A percentile compares a stretch with the other conserved stretches of the same genome.
Evolutionary conservation across 2,797 vertebrate genomes (phyloP).

Genomic region (Coreius guichenoti): DNA sequence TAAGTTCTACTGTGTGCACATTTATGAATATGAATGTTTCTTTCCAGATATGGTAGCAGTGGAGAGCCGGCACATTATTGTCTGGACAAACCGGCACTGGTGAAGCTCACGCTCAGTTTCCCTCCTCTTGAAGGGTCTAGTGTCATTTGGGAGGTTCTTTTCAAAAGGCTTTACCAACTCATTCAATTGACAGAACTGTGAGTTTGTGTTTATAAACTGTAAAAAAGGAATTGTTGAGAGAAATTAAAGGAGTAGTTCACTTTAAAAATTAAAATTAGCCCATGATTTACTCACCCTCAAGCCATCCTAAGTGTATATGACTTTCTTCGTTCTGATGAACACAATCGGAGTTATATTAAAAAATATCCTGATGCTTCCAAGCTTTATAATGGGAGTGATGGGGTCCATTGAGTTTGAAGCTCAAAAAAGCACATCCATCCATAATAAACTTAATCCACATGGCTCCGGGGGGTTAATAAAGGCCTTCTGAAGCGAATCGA

Average conservation of each 20-base stretch:
- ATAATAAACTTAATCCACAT: too few relatives aligned
- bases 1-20: not conserved
- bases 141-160: constrained; percentile 8
- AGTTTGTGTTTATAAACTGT: not conserved
- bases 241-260: not conserved
- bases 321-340: too few relatives aligned
- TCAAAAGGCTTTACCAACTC: not conserved
- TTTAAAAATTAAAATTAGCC: too few relatives aligned
- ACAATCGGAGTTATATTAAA: too few relatives aligned
- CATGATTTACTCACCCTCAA: too few relatives aligned
- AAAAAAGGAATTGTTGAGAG: not conserved
- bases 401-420: too few relatives aligned
- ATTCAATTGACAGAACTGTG: constrained; percentile 23
- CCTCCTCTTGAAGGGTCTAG: constrained; percentile 17
- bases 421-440: too few relatives aligned
- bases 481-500: too few relatives aligned
- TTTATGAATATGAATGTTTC: not conserved
- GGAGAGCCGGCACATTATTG: not conserved
- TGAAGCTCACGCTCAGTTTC: constrained; percentile 22
- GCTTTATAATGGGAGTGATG: too few relatives aligned
- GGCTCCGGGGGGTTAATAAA: too few relatives aligned
- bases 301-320: too few relatives aligned
- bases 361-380: too few relatives aligned
- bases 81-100: not conserved
- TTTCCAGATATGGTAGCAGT: not conserved